phyloP scores from a whole-genome alignment of 2,888 invertebrate genomes.

The Podotricha telesiphe region DNA sequence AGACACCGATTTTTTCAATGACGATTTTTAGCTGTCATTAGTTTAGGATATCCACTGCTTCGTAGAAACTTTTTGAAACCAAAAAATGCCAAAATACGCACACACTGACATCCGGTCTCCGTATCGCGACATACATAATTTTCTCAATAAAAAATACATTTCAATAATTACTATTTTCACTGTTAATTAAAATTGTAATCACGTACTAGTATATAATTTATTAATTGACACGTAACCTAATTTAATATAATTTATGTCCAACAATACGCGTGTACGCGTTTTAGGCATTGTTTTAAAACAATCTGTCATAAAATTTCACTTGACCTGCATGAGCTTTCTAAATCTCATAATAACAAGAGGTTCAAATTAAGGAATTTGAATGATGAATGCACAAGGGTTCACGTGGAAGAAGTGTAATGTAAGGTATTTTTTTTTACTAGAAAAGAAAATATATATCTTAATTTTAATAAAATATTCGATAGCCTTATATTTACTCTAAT shows the following conservation, averaged over 20 bases:
- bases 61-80: slow-evolving; percentile 4
- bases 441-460: too few species aligned
- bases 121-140: slow-evolving; percentile 24
- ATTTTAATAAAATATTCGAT: too few species aligned
- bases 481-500: too few species aligned
- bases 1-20: too few species aligned
- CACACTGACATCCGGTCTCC: slow-evolving; percentile 37
- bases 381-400: too few species aligned
- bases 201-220: neutral
- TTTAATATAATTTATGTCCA: slow-evolving; percentile 32
- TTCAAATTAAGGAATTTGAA: too few species aligned
- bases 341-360: slow-evolving; percentile 42
- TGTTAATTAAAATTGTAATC: neutral
- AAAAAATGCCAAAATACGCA: slow-evolving; percentile 33
- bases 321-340: slow-evolving; percentile 45
- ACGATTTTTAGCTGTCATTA: too few species aligned
- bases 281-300: slow-evolving; percentile 39
- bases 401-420: neutral
- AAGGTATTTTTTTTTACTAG: too few species aligned
- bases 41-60: slow-evolving; percentile 7
- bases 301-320: slow-evolving; percentile 43
- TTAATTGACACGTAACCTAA: slow-evolving; percentile 28
- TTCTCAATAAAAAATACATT: neutral
- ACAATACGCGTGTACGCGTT: slow-evolving; percentile 33
- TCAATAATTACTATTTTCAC: slow-evolving; percentile 6